These are phyloP conservation scores for Euplagia quadripunctaria DNA, from an alignment of 2,888 invertebrate species.

Conservation along the genomic window DNA sequence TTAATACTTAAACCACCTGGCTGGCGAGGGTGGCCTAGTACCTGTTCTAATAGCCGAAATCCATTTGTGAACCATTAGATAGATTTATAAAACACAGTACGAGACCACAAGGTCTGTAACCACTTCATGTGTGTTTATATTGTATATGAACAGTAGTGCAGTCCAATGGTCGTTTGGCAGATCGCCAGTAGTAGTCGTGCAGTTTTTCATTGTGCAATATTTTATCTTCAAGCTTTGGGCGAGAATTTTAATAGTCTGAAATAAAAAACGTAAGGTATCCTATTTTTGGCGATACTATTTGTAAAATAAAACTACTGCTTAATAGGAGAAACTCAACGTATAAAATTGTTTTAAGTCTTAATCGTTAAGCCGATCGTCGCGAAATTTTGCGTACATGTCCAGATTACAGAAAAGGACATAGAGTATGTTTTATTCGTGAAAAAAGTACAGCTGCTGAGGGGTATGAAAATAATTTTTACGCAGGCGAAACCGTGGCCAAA, in stretches of 20 bases:
- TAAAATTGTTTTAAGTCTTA: too few species aligned
- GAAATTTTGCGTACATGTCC: too few species aligned
- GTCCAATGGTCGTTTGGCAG: slow-evolving; percentile 14
- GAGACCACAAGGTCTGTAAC: slow-evolving; percentile 8
- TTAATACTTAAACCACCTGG: neutral
- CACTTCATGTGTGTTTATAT: neutral
- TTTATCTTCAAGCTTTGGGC: slow-evolving; percentile 1
- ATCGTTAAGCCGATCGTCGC: too few species aligned
- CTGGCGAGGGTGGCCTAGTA: neutral
- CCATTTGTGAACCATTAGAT: neutral
- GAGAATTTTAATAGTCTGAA: neutral
- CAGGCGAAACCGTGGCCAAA: too few species aligned
- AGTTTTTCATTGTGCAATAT: slow-evolving; percentile 12
- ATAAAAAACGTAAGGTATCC: neutral
- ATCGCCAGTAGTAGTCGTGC: slow-evolving; percentile 11
- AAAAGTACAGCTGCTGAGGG: too few species aligned
- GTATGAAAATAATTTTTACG: too few species aligned
- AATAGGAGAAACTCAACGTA: too few species aligned
- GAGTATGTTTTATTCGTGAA: too few species aligned
- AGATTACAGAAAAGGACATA: too few species aligned
- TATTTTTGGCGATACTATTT: too few species aligned
- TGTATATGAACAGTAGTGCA: slow-evolving; percentile 5
- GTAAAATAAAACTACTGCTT: too few species aligned
- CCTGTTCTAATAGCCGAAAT: neutral
- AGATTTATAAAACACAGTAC: neutral